These are phyloP conservation scores for Gortyna flavago DNA, from an alignment of 2,888 invertebrate species.

Conservation along the genomic window DNA sequence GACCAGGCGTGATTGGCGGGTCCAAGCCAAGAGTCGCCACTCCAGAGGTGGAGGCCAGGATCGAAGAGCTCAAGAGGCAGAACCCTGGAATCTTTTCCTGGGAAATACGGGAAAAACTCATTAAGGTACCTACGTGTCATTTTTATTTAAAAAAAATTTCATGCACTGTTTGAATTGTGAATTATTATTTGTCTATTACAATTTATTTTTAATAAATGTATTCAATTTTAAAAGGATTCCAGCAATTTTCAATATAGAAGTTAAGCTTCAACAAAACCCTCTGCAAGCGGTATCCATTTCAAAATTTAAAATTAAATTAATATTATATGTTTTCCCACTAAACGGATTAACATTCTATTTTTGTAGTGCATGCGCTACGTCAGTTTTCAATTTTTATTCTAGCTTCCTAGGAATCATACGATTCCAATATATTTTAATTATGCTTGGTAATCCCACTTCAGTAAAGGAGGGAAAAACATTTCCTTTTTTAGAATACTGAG, in stretches of 20 bases:
- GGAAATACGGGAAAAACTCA: constrained; percentile 97
- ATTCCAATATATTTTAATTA: not conserved
- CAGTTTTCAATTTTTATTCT: constrained; percentile 1
- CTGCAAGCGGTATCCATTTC: not conserved
- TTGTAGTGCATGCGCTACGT: not conserved
- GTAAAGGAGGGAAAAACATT: not conserved
- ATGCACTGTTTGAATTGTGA: not conserved
- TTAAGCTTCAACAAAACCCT: not conserved
- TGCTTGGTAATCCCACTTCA: constrained; percentile 36
- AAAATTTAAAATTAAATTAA: not conserved
- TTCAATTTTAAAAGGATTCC: not conserved
- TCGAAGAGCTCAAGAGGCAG: constrained; percentile 96
- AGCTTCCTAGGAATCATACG: constrained; percentile 13
- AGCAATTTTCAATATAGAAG: constrained; percentile 1
- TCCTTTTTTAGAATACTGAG: not conserved
- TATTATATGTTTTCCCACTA: constrained; percentile 2
- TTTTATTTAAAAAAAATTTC: not conserved
- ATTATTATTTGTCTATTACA: not conserved
- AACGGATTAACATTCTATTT: constrained; percentile 23
- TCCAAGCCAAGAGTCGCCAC: constrained; percentile 98
- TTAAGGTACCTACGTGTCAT: constrained; percentile 91
- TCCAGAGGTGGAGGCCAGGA: constrained; percentile 96
- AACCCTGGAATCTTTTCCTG: constrained; percentile 98
- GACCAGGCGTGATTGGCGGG: constrained; percentile 98
- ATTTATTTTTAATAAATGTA: not conserved